phyloP scores from a whole-genome alignment of 2,888 invertebrate species.

The Stenichneumon culpator region DNA sequence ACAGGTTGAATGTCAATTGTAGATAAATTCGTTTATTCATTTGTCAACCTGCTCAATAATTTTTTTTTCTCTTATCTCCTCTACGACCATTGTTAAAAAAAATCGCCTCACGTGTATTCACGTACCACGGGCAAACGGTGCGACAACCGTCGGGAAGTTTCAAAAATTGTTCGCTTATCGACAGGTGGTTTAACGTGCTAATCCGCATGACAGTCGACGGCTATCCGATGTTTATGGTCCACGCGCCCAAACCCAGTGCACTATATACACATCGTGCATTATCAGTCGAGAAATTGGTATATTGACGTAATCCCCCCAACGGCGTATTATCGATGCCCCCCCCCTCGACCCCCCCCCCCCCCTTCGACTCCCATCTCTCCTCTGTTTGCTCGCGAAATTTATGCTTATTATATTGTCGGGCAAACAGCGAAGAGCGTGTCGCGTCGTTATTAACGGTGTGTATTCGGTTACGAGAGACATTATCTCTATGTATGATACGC shows the following conservation, averaged over 20 bases:
- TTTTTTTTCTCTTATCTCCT: not conserved
- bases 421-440: conserved; percentile 63
- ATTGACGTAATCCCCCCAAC: conserved; percentile 63
- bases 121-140: not conserved
- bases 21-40: not conserved
- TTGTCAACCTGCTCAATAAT: not conserved
- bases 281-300: conserved; percentile 56
- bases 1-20: not conserved
- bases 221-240: conserved; percentile 50
- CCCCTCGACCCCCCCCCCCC: not conserved
- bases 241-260: conserved; percentile 13
- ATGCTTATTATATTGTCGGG: conserved; percentile 69
- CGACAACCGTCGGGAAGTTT: not conserved
- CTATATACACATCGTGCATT: conserved; percentile 29
- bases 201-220: conserved; percentile 62
- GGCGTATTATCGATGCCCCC: conserved; percentile 60
- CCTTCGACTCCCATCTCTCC: not conserved
- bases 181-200: conserved; percentile 62
- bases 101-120: not conserved
- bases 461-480: conserved; percentile 60
- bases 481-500: conserved; percentile 39
- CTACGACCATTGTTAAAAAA: not conserved
- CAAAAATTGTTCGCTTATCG: conserved; percentile 52
- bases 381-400: conserved; percentile 63
- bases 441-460: conserved; percentile 63